Evolutionary conservation across 2,797 vertebrate genomes (phyloP).

Genomic region (Chaunax sp.): DNA sequence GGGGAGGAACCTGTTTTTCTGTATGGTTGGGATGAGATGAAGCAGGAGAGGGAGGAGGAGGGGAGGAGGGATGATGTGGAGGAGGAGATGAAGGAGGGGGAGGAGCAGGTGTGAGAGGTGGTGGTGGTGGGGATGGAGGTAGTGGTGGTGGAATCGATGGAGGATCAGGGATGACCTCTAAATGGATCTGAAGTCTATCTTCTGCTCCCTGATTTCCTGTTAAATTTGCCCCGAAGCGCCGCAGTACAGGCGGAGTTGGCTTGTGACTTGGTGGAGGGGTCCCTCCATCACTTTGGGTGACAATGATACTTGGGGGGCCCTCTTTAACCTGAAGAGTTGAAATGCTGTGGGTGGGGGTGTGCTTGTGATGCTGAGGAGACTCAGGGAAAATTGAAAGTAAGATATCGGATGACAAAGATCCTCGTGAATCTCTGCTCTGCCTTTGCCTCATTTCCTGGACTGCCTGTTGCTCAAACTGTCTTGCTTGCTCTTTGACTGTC

Average conservation of each 20-base stretch:
- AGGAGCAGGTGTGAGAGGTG: slow-evolving; percentile 30
- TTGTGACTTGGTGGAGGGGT: slow-evolving; percentile 86
- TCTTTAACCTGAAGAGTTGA: slow-evolving; percentile 34
- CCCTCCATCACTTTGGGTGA: slow-evolving; percentile 84
- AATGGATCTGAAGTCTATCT: slow-evolving; percentile 77
- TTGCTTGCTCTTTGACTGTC: slow-evolving; percentile 89
- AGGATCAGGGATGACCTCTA: slow-evolving; percentile 86
- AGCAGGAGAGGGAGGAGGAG: slow-evolving; percentile 25
- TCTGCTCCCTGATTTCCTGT: slow-evolving; percentile 64
- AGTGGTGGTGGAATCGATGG: slow-evolving; percentile 81
- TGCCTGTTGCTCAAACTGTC: slow-evolving; percentile 87
- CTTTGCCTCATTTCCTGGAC: slow-evolving; percentile 84
- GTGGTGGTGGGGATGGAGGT: slow-evolving; percentile 70
- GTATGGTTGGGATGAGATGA: slow-evolving; percentile 25
- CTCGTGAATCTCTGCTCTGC: slow-evolving; percentile 80
- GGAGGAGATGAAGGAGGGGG: slow-evolving; percentile 22
- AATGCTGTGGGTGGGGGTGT: slow-evolving; percentile 47
- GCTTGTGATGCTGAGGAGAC: slow-evolving; percentile 64
- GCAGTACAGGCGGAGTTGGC: slow-evolving; percentile 86
- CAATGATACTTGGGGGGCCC: slow-evolving; percentile 77
- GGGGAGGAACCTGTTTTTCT: slow-evolving; percentile 36
- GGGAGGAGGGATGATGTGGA: slow-evolving; percentile 12
- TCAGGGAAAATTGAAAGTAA: slow-evolving; percentile 77
- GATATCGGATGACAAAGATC: slow-evolving; percentile 78
- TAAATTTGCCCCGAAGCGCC: slow-evolving; percentile 79